These are phyloP conservation scores for Acomys russatus DNA, from an alignment of 2,797 vertebrate species.

Conservation along the genomic window DNA sequence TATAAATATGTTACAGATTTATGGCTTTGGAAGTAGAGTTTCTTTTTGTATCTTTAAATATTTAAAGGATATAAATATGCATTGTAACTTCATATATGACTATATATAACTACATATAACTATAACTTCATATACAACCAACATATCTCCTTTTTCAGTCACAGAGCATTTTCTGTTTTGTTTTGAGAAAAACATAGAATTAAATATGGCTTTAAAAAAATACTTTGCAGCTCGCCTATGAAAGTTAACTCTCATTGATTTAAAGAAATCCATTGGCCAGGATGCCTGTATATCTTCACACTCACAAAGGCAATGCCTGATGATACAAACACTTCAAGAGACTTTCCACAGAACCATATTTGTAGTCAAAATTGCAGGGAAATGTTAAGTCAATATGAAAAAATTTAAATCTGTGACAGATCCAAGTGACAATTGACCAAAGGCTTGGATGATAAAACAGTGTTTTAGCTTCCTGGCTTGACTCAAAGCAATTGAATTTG, in stretches of 20 bases:
- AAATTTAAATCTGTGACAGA: not conserved
- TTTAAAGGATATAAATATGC: not conserved
- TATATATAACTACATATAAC: not conserved
- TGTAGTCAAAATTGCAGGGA: not conserved
- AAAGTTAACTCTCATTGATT: not conserved
- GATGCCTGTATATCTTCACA: not conserved
- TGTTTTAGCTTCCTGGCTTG: not conserved
- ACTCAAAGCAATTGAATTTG: constrained; percentile 7
- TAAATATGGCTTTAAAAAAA: not conserved
- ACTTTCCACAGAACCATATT: not conserved
- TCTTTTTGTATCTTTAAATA: not conserved
- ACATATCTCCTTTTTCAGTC: not conserved
- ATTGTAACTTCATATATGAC: not conserved
- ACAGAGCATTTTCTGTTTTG: not conserved
- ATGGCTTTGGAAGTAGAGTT: not conserved
- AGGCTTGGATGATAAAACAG: not conserved
- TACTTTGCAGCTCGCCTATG: not conserved
- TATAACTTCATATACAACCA: not conserved
- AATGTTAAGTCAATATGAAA: not conserved
- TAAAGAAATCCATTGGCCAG: not conserved
- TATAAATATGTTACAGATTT: not conserved
- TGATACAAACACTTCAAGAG: not conserved
- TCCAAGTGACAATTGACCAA: not conserved
- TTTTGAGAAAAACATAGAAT: not conserved
- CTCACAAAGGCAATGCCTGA: not conserved